Base-by-base conservation (phyloP, 2,888 invertebrate genomes). In the Andrena camellia region DNA sequence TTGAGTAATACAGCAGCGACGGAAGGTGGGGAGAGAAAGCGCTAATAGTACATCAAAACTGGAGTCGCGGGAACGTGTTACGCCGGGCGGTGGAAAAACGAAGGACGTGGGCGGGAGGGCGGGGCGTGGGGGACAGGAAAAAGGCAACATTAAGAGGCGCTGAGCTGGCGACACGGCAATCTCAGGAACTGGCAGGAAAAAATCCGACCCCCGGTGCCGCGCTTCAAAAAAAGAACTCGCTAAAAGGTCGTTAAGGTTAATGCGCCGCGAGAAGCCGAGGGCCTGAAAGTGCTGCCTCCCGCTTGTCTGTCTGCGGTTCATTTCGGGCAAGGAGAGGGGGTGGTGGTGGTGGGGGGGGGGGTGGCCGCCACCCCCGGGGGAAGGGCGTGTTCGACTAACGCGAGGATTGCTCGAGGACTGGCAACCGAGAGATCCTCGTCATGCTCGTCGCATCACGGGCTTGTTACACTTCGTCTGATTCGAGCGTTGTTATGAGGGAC, bases 231-330 rank as follows among this genome's bases (percentile, higher is more conserved):
- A 88, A 88, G 88, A 89, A 89, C 88, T 88, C 83, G 90, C 91
- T 92, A 92, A 91, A 92, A 92, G 91, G 91, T 92, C 92, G 92
- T 92, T 92, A 92, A 92, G 92, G 92, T 92, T 92, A 92, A 92
- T 92, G 92, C 86, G 90, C 89, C 84, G 87, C 85, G 89, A 90
- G 88, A 86, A 86, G 75, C 59, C 72, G 29, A 59, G 78, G 69
- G 31, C 70, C 42, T 72, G 84, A 84, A 76, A 78, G 78, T 77
- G 74, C 62, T 63, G 70, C 54, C 81, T 77, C 29, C 23, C 50
- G 75, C 83, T 82, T 83, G 83, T 85, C 85, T 83, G 83, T 85
- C 85, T 81, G 80, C 81, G 82, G 84, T 86, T 84, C 86, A 77
- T 85, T 85, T 82, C 69, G 67, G 17, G 23, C 60, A 29, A 42